A percentile compares a stretch with the other conserved stretches of the same genome.
Conservation (phyloP, 2,113 vertebrate genomes). For the Poicephalus meyeri region DNA sequence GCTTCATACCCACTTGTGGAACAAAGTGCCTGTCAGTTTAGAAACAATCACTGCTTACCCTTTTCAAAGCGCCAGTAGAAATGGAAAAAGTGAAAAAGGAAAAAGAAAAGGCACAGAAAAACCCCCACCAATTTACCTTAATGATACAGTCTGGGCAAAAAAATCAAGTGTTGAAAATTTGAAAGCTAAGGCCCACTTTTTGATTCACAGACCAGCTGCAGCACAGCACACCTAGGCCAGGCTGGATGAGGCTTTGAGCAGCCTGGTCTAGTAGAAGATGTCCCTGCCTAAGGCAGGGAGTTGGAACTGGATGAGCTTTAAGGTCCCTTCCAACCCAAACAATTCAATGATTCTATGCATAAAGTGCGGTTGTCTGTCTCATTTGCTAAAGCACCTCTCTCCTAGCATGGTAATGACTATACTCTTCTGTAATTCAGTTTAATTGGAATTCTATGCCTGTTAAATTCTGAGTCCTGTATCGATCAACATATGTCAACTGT, state of each 20-base stretch:
- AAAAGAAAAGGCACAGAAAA: neutral
- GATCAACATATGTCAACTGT: slow-evolving; percentile 76
- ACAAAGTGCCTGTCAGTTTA: neutral
- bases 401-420: slow-evolving; percentile 25
- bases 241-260: neutral
- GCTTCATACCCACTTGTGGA: neutral
- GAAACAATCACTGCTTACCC: neutral
- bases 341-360: neutral
- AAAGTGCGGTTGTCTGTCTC: slow-evolving; percentile 13
- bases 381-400: slow-evolving; percentile 57
- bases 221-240: neutral
- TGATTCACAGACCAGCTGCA: slow-evolving; percentile 34
- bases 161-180: slow-evolving; percentile 32
- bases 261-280: neutral
- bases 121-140: neutral
- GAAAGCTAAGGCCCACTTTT: slow-evolving; percentile 6
- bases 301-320: neutral
- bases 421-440: slow-evolving; percentile 71
- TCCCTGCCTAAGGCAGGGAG: neutral
- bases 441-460: slow-evolving; percentile 76
- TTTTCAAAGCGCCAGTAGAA: neutral
- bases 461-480: slow-evolving; percentile 72
- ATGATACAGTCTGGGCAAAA: neutral
- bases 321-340: neutral
- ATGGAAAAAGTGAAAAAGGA: neutral